Conservation (phyloP, 2,113 vertebrate species). For the Erinaceus europaeus region DNA sequence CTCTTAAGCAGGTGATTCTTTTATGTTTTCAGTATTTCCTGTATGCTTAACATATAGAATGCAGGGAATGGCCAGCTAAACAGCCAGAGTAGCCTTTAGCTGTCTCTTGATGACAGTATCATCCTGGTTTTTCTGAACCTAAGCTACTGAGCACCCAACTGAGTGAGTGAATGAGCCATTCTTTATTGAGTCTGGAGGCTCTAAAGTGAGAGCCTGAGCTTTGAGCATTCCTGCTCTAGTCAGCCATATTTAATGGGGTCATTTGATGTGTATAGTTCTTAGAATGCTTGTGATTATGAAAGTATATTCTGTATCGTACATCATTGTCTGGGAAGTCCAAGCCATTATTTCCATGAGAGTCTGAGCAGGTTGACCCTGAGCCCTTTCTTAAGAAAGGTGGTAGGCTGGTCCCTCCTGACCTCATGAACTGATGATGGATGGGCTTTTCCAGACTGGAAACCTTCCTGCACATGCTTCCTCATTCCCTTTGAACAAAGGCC, state of each 20-base stretch:
- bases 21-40: conserved; percentile 38
- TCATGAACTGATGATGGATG: no score
- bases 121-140: background rate
- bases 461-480: no score
- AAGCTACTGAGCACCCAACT: background rate
- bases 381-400: no score
- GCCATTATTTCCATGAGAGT: no score
- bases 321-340: no score
- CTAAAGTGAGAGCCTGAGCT: background rate
- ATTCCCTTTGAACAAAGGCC: no score
- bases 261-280: background rate
- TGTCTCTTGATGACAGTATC: background rate
- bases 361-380: no score
- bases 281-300: background rate
- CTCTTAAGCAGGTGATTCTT: conserved; percentile 40
- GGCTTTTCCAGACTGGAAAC: no score
- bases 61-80: background rate
- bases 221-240: background rate
- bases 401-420: no score
- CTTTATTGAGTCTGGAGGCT: background rate
- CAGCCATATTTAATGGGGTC: background rate
- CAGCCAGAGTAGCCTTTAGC: background rate
- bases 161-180: background rate
- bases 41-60: conserved; percentile 1
- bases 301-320: background rate